Evolutionary conservation across 2,888 invertebrate species (phyloP), one percentile per base, ranked within the genome.

Genomic region (Mythimna pallens): DNA sequence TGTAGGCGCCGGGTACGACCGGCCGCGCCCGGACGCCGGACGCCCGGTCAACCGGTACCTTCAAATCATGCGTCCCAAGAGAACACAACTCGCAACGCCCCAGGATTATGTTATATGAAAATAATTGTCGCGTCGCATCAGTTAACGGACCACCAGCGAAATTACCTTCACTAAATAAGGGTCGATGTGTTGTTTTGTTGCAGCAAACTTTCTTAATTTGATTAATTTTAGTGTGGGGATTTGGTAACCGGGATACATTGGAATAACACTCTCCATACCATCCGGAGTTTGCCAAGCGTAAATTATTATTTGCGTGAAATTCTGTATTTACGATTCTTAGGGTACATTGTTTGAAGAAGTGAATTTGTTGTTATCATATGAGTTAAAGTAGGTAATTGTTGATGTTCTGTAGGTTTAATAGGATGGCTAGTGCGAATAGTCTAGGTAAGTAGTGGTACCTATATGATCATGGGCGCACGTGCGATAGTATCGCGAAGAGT

Each of bases 61-160:
- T 90, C 89, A 91, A 93, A 94, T 94, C 93, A 94, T 91, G 89
- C 88, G 89, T 92, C 94, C 93, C 93, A 74, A 75, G 92, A 88
- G 94, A 89, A 85, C 90, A 87, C 92, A 92, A 91, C 92, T 92
- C 92, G 90, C 91, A 88, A 90, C 92, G 90, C 91, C 91, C 91
- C 92, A 87, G 93, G 92, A 93, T 94, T 94, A 94, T 93, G 92
- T 93, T 94, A 93, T 94, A 94, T 92, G 92, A 91, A 93, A 94
- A 94, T 95, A 95, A 95, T 94, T 94, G 94, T 94, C 92, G 92
- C 91, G 80, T 84, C 88, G 92, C 90, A 91, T 88, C 91, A 90
- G 90, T 89, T 89, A 88, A 90, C 90, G 89, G 89, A 87, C 92
- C 90, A 86, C 86, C 85, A 88, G 86, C 87, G 80, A 90, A 93